phyloP scores from a whole-genome alignment of 2,113 vertebrate genomes.

The Bungarus multicinctus region DNA sequence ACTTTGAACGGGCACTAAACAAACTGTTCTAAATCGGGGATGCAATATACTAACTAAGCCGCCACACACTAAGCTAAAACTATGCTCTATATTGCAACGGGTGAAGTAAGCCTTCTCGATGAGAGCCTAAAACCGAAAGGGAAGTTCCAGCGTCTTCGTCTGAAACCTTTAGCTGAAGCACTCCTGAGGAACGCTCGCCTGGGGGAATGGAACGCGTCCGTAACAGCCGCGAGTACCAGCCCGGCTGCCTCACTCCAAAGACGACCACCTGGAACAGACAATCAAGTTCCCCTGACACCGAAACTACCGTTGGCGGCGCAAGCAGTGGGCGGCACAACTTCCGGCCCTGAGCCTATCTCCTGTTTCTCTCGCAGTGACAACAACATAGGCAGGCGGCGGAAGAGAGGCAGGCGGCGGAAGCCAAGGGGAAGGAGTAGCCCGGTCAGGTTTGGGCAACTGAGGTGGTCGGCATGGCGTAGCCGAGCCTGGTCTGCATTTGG shows the following conservation, averaged over 20 bases:
- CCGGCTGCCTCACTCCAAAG: neutral
- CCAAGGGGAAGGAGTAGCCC: neutral
- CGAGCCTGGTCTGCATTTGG: constrained; percentile 8
- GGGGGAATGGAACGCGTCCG: too few relatives aligned
- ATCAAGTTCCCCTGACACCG: constrained; percentile 50
- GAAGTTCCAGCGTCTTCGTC: neutral
- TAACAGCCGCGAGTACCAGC: neutral
- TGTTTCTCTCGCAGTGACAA: constrained; percentile 27
- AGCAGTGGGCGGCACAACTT: constrained; percentile 39
- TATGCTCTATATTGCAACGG: neutral
- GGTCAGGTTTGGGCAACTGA: neutral
- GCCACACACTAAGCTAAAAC: neutral
- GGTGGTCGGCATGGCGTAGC: constrained; percentile 45
- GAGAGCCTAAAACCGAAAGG: neutral
- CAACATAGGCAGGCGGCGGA: neutral
- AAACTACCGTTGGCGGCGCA: neutral
- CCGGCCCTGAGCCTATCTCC: constrained; percentile 17
- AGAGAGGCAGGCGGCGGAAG: too few relatives aligned
- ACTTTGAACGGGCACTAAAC: neutral
- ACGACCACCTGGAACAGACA: neutral
- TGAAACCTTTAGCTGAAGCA: neutral
- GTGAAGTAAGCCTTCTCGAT: neutral
- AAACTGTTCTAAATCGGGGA: neutral
- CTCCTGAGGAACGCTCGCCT: neutral
- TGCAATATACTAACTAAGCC: neutral